Base-by-base conservation (phyloP, 2,888 invertebrate genomes). In the Euplexia lucipara region DNA sequence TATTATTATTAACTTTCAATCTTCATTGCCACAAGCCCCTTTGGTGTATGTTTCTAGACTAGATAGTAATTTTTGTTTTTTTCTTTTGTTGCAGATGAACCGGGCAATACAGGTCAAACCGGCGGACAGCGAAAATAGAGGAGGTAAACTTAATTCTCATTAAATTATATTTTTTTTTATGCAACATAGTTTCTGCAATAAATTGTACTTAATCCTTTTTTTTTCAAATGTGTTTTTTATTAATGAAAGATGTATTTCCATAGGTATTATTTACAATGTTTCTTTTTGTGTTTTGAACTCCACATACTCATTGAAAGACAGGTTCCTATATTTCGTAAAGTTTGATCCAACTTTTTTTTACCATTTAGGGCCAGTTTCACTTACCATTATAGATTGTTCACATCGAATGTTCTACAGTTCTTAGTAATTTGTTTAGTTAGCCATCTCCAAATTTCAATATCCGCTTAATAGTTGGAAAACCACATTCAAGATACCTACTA, bases 61-160 rank as follows among this genome's bases (percentile, higher is more conserved):
- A 26, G 12, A 49, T 41, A 16, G 22, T 64, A 32, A 64, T 53
- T 18, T 22, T n/a, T 22, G 2, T 44, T 32, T 0, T 37, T 59
- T 39, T 86, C 92, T 85, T n/a, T n/a, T 85, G 86, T 98, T 98
- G 52, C 97, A 99, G 99, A 99, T 99, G 99, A 99, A 99, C 97
- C 98, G 99, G 97, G 99, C 99, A 96, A 99, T 99, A 97, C 99
- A 99, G 97, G 99, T 99, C 97, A 99, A 99, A 96, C 99, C 99
- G 96, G 99, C 99, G 96, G 99, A 99, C 96, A 99, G 98, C 97
- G 99, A 99, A 97, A 99, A 98, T 96, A 98, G 99, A 97, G 97
- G 98, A 98, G 99, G 98, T 98, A 96, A 97, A 96, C 81, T 51
- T 53, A 14, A 51, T 53, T 56, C 53, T 18, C 12, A 47, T 52